A percentile compares a stretch with the other conserved stretches of the same genome.
Evolutionary conservation across 1,140 invertebrate genomes (phyloP).

Genomic region (Lasaia peninsularis): DNA sequence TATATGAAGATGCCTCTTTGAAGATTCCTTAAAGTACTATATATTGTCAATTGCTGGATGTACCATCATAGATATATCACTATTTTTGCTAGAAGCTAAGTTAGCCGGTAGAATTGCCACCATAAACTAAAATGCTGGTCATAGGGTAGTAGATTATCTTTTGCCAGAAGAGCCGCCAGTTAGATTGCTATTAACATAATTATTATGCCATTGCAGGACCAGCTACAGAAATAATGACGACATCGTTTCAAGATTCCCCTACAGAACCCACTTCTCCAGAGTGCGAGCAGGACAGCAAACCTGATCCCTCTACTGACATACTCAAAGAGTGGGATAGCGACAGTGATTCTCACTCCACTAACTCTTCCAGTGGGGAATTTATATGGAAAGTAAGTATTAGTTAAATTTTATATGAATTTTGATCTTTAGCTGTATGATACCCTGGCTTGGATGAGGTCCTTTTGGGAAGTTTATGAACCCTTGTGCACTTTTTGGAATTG

Average conservation of each 20-base stretch:
- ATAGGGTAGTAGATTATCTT: too few species aligned
- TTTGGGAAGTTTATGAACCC: conserved; percentile 6
- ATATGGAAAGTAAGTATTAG: conserved; percentile 83
- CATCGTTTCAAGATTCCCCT: conserved; percentile 66
- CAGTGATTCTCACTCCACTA: conserved; percentile 74
- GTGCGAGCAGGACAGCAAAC: conserved; percentile 48
- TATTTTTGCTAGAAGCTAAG: too few species aligned
- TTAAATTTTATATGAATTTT: background rate
- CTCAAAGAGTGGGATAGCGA: conserved; percentile 80
- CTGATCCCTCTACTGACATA: conserved; percentile 44
- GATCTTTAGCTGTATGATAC: conserved; percentile 5
- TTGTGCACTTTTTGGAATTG: conserved; percentile 12
- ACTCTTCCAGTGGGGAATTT: conserved; percentile 85
- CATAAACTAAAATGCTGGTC: too few species aligned
- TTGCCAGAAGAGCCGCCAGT: too few species aligned
- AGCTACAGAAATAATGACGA: conserved; percentile 63
- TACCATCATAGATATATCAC: too few species aligned
- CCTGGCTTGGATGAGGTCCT: conserved; percentile 11
- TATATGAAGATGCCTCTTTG: too few species aligned
- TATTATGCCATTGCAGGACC: conserved; percentile 40
- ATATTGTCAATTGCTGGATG: too few species aligned
- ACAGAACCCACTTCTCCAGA: conserved; percentile 55
- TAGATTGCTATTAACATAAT: background rate
- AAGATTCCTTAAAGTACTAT: too few species aligned
- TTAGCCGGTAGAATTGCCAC: too few species aligned